A percentile compares a stretch with the other conserved stretches of the same genome.
Conservation (phyloP, 2,888 invertebrate genomes). For the Drosophila crucigera region DNA sequence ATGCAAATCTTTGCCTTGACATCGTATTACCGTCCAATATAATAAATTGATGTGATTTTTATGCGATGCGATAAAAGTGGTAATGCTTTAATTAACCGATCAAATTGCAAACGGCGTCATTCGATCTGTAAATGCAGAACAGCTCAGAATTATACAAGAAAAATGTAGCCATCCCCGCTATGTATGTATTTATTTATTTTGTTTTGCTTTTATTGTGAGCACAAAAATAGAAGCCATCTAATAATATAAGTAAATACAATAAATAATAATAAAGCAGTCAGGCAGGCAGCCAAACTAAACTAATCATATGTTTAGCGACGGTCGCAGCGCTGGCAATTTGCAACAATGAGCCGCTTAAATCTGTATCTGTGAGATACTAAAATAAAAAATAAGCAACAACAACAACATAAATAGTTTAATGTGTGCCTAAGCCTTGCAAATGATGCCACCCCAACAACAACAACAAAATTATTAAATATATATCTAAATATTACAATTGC, state of each 20-base stretch:
- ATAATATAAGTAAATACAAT: conserved; percentile 78
- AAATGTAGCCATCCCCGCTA: neutral
- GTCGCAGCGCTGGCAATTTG: conserved; percentile 64
- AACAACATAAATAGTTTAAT: conserved; percentile 76
- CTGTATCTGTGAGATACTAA: conserved; percentile 60
- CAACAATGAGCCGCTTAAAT: conserved; percentile 71
- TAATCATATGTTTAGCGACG: conserved; percentile 70
- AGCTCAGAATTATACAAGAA: conserved; percentile 12
- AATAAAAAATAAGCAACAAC: conserved; percentile 42
- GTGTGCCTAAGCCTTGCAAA: conserved; percentile 75
- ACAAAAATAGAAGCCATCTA: conserved; percentile 73
- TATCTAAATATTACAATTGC: conserved; percentile 73
- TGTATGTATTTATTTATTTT: neutral
- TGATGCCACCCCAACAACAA: conserved; percentile 68
- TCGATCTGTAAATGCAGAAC: conserved; percentile 18
- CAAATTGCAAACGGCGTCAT: conserved; percentile 21
- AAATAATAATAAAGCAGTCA: conserved; percentile 75
- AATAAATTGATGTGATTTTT: conserved; percentile 78
- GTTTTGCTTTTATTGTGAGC: conserved; percentile 1
- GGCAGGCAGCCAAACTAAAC: conserved; percentile 62
- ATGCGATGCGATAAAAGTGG: conserved; percentile 58
- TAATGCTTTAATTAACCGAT: conserved; percentile 76
- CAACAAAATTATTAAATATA: conserved; percentile 37
- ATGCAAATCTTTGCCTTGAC: conserved; percentile 77
- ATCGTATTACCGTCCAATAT: conserved; percentile 60